Conservation (phyloP, 1,140 invertebrate genomes). For the Polyergus mexicanus region DNA sequence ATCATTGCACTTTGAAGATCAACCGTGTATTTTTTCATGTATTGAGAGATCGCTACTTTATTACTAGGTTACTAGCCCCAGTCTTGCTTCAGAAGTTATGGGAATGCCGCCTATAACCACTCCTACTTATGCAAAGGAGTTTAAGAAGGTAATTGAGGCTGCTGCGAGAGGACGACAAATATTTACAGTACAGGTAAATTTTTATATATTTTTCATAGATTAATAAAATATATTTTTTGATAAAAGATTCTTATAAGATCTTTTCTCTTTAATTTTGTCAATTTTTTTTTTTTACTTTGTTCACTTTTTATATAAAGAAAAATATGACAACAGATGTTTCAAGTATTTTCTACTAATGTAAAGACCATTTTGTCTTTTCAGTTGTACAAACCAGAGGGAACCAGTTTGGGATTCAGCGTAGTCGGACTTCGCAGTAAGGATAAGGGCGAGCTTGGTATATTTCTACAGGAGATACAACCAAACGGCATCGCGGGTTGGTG, state of each 20-base stretch:
- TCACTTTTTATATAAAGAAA: neutral
- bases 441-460: constrained; percentile 92
- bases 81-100: constrained; percentile 85
- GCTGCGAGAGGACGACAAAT: constrained; percentile 89
- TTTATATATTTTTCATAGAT: neutral
- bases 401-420: constrained; percentile 92
- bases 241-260: neutral
- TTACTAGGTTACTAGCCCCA: constrained; percentile 84
- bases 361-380: constrained; percentile 78
- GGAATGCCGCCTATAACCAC: constrained; percentile 88
- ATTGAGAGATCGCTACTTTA: constrained; percentile 43
- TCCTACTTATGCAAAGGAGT: constrained; percentile 88
- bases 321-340: neutral
- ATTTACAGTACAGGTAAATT: constrained; percentile 87
- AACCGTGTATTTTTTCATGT: neutral
- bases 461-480: constrained; percentile 92
- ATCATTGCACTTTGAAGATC: neutral
- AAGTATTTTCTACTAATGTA: neutral
- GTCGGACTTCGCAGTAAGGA: constrained; percentile 91
- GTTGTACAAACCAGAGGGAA: constrained; percentile 91
- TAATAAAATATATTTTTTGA: constrained; percentile 10
- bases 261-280: neutral
- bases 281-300: neutral
- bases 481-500: constrained; percentile 91
- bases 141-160: constrained; percentile 89